These are phyloP conservation scores for Drosophila hydei DNA, from an alignment of 1,140 invertebrate species.

Conservation along the genomic window DNA sequence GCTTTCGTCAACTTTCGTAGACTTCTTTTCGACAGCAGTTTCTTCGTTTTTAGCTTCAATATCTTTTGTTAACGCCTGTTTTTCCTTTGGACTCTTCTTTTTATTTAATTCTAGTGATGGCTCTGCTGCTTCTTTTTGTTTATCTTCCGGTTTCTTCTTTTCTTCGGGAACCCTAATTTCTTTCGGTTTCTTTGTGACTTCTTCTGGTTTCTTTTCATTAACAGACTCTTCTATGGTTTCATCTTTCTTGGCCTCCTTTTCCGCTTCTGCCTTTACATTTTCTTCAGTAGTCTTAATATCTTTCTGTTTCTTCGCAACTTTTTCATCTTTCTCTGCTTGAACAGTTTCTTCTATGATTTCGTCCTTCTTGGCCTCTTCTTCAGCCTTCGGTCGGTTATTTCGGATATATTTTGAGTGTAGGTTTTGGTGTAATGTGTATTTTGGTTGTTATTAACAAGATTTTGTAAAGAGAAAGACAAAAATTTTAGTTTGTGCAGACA, in stretches of 20 bases:
- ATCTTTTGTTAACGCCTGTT: background rate
- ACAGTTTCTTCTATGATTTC: background rate
- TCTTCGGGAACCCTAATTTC: background rate
- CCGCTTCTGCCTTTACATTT: background rate
- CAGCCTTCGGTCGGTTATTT: constrained; percentile 1
- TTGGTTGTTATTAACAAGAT: constrained; percentile 34
- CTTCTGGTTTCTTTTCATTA: background rate
- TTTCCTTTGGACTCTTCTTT: background rate
- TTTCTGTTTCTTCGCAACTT: background rate
- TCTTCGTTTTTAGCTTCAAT: background rate
- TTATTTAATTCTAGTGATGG: background rate
- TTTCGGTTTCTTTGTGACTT: background rate
- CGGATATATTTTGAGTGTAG: background rate
- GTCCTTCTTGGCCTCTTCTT: background rate
- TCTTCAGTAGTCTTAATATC: constrained; percentile 1
- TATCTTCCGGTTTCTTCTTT: background rate
- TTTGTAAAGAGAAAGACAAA: constrained; percentile 5
- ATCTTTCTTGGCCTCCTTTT: background rate
- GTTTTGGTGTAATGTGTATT: constrained; percentile 3
- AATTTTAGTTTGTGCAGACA: constrained; percentile 9
- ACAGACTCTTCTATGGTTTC: background rate
- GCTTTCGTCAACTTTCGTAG: background rate
- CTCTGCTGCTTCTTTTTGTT: constrained; percentile 15
- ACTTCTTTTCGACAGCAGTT: background rate
- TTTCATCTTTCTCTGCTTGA: background rate